Evolutionary conservation across 1,140 invertebrate species (phyloP), one percentile per base, ranked within the genome.

Genomic region (Spodoptera litura): DNA sequence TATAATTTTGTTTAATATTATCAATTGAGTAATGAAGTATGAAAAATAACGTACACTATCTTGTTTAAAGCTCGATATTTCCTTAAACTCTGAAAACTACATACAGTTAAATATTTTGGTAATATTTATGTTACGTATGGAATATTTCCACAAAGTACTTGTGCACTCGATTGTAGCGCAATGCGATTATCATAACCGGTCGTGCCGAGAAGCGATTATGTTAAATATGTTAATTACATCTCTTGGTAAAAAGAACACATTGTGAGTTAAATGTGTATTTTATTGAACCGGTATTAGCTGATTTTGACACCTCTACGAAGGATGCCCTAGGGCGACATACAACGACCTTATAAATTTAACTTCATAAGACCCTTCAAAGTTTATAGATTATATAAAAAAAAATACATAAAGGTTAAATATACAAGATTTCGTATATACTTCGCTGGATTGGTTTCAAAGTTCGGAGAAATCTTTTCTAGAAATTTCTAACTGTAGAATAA

Each of bases 171-270:
- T 55, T 80, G 79, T 87, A 66, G 49, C 66, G 79, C 72, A 83
- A 78, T 87, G 78, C 62, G 81, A 86, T 87, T 88, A 85, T 78
- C 87, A 87, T 86, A 89, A 88, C 85, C 78, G 80, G 87, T 84
- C 80, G 80, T 59, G 70, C 70, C 15, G 76, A 83, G 80, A 75
- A 61, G 72, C 78, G 80, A 87, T 87, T 88, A 88, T 86, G 83
- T 25, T 86, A 85, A 88, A 85, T 85, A 83, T 86, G 84, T 25
- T 86, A 87, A 88, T 85, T 85, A 83, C 68, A 72, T 80, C 80
- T 87, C 78, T 55, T 56, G 51, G 53, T 82, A 83, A 84, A 83
- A 85, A 82, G 78, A 86, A 56, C 82, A 79, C 78, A 87, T 82
- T 87, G 85, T 87, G 79, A 82, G 82, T 88, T 82, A 87, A 84